phyloP scores from a whole-genome alignment of 2,888 invertebrate genomes.

The Cryptus armator region DNA sequence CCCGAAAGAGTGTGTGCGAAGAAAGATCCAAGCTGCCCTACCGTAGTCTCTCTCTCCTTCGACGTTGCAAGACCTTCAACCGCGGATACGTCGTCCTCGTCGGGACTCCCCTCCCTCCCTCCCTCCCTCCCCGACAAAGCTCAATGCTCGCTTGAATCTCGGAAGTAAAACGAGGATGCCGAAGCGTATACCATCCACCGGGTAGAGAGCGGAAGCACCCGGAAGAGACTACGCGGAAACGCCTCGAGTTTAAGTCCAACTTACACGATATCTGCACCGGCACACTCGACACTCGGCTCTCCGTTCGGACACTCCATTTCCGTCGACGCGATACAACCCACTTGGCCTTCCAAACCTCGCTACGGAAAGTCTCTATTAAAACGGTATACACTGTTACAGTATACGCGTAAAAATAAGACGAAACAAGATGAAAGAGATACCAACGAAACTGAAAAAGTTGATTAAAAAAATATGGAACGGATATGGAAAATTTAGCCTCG shows the following conservation, averaged over 20 bases:
- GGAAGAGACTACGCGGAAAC: slow-evolving; percentile 54
- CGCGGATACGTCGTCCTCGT: slow-evolving; percentile 31
- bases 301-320: slow-evolving; percentile 77
- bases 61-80: slow-evolving; percentile 11
- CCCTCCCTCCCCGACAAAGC: slow-evolving; percentile 28
- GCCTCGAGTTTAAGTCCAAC: slow-evolving; percentile 81
- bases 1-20: slow-evolving; percentile 59
- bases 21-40: slow-evolving; percentile 41
- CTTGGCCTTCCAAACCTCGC: slow-evolving; percentile 41
- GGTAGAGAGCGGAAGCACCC: slow-evolving; percentile 45
- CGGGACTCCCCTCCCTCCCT: slow-evolving; percentile 6
- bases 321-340: slow-evolving; percentile 74
- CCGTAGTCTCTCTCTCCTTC: not conserved
- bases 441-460: not conserved
- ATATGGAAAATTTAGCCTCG: too few species aligned
- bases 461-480: not conserved
- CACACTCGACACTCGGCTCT: slow-evolving; percentile 77
- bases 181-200: slow-evolving; percentile 46
- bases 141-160: slow-evolving; percentile 17
- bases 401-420: slow-evolving; percentile 44
- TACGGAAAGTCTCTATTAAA: slow-evolving; percentile 79
- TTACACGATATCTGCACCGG: slow-evolving; percentile 84
- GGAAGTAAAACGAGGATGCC: slow-evolving; percentile 37
- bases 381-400: slow-evolving; percentile 75
- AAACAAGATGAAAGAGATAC: slow-evolving; percentile 6